Base-by-base conservation (phyloP, 2,888 invertebrate species). In the Mesorhabditis belari region DNA sequence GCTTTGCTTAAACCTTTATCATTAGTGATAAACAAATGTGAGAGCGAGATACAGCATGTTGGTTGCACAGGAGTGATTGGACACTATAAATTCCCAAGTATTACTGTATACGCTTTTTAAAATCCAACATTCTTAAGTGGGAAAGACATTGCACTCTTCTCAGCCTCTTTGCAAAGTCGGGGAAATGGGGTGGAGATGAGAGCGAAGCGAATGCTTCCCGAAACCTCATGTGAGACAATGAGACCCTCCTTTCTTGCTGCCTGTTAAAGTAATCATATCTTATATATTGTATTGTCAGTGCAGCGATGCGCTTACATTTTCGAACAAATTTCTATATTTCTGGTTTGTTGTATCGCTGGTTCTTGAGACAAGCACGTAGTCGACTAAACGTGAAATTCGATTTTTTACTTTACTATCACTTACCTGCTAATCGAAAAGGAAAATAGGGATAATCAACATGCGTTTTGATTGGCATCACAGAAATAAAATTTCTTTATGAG, bases 371-470 rank as follows among this genome's bases (percentile, higher is more conserved):
- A 35, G 44, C 12, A 35, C 44, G n/a, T 35, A 35, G 44, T 35
- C 44, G 44, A 35, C 44, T 35, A 35, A 35, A 35, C n/a, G n/a
- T n/a, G n/a, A n/a, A n/a, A n/a, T n/a, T n/a, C n/a, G n/a, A n/a
- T n/a, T n/a, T n/a, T n/a, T n/a, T n/a, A n/a, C n/a, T 35, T 1
- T 2, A 23, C 3, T 5, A 28, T n/a, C 3, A 55, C 49, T 73
- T 70, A 21, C 71, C 66, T 2, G 67, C 60, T 5, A 71, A 63
- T 21, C 70, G 67, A 58, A 73, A 73, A 6, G 73, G 71, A 50
- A 65, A 73, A 55, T 73, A 73, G 6, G 73, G 73, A 63, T 73
- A 73, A 58, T 71, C 73, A 9, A 17, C 12, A 35, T 35, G 44
- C 44, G n/a, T n/a, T n/a, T 17, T 35, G 12, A 35, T 35, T 12